Evolutionary conservation across 2,797 vertebrate genomes (phyloP), one percentile per base, ranked within the genome.

Genomic region (Chloroceryle inda): DNA sequence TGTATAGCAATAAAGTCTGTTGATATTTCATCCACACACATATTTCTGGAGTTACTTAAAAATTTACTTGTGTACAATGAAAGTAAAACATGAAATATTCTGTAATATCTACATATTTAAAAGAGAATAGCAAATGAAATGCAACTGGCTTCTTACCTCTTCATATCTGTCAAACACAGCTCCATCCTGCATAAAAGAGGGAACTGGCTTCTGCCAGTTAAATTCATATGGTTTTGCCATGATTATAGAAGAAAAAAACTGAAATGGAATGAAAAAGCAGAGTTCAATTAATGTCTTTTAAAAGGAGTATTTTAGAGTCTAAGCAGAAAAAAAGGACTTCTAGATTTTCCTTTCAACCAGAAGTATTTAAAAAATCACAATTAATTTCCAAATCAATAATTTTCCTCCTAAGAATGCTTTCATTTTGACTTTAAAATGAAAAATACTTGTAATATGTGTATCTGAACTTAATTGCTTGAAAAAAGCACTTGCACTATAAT

Each of bases 211-310:
- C 98, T 99, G 99, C 99, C 99, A 99, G 98, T 99, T 99, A 98
- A 99, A 99, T 97, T 99, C 99, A 37, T 99, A 99, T 63, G 99
- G 99, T 98, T 99, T 99, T 40, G 99, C 99, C 99, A 99, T 99
- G 98, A 98, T 98, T 98, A 98, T 82, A 97, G 88, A 78, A 90
- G 97, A 98, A 95, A 95, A 15, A 94, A 98, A 96, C 99, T 99
- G 97, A 91, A 97, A 98, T 27, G 55, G 40, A 97, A 92, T 13
- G 91, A 79, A 88, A 91, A 79, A 92, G 49, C 45, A 29, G 55
- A 80, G 44, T 69, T 85, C 91, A 96, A 75, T 80, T 69, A 92
- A 76, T 66, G 35, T 20, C 56, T 55, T 77, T 86, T 44, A 38
- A 82, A 92, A 64, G 35, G 27, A 79, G 18, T 10, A 67, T 68